Conservation (phyloP, 1,140 invertebrate species). For the Drosophila nannoptera region DNA sequence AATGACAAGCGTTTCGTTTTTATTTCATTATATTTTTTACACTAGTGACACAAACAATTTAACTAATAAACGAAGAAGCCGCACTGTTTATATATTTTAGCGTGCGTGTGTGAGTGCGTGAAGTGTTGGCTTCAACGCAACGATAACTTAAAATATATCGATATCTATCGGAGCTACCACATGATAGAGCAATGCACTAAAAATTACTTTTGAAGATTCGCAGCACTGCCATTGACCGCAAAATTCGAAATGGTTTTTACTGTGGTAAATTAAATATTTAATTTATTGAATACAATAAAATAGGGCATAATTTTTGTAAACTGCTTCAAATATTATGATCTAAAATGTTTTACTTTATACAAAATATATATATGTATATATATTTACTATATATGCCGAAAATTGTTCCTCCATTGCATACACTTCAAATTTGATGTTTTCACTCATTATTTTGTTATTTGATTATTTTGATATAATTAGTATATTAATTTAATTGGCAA, state of each 20-base stretch:
- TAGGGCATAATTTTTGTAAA: conserved; percentile 73
- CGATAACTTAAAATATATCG: neutral
- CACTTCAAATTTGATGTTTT: conserved; percentile 55
- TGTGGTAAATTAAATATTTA: conserved; percentile 57
- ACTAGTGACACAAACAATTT: conserved; percentile 6
- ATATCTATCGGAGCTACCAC: neutral
- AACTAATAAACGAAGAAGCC: conserved; percentile 5
- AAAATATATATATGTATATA: conserved; percentile 62
- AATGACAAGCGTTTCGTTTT: neutral
- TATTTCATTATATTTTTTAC: conserved; percentile 12
- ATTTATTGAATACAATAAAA: conserved; percentile 77
- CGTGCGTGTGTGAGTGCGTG: conserved; percentile 1
- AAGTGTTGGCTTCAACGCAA: conserved; percentile 1
- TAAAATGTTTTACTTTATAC: conserved; percentile 76
- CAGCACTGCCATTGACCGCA: neutral
- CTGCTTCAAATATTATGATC: conserved; percentile 60
- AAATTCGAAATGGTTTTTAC: conserved; percentile 17
- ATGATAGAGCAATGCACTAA: neutral
- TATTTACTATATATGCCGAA: conserved; percentile 68
- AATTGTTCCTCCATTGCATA: conserved; percentile 71
- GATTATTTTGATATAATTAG: conserved; percentile 40
- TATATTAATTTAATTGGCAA: conserved; percentile 36
- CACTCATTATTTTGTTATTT: conserved; percentile 55
- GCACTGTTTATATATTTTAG: conserved; percentile 19
- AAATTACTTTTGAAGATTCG: too few species aligned